These are phyloP conservation scores for Notospermus geniculatus DNA, from an alignment of 1,140 invertebrate genomes.

Conservation along the genomic window DNA sequence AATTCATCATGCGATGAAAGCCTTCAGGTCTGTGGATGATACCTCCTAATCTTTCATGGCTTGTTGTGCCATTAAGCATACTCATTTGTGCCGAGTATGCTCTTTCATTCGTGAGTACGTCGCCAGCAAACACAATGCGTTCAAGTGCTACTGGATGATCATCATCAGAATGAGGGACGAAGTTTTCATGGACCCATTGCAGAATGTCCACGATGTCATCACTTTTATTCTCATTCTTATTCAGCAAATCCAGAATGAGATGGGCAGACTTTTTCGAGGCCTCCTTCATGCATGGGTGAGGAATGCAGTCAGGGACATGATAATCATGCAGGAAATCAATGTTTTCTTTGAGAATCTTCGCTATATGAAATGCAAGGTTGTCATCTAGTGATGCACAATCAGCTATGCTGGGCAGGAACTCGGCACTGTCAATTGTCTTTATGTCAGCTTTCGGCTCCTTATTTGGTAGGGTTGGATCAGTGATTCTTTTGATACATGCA, in stretches of 20 bases:
- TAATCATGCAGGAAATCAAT: slow-evolving; percentile 8
- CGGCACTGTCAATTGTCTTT: not conserved
- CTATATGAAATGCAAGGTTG: slow-evolving; percentile 16
- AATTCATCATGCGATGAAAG: slow-evolving; percentile 27
- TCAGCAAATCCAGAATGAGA: slow-evolving; percentile 18
- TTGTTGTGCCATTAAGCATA: slow-evolving; percentile 19
- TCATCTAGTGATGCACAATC: slow-evolving; percentile 13
- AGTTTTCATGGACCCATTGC: slow-evolving; percentile 19
- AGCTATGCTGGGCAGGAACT: slow-evolving; percentile 17
- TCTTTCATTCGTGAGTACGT: slow-evolving; percentile 27
- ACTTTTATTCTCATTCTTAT: slow-evolving; percentile 27
- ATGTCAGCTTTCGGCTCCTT: slow-evolving; percentile 17
- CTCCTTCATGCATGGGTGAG: slow-evolving; percentile 18
- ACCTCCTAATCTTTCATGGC: slow-evolving; percentile 18
- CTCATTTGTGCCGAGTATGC: slow-evolving; percentile 26
- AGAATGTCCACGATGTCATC: slow-evolving; percentile 28
- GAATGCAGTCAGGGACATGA: slow-evolving; percentile 12
- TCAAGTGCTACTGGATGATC: slow-evolving; percentile 11
- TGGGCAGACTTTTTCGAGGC: slow-evolving; percentile 18
- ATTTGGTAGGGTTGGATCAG: slow-evolving; percentile 2
- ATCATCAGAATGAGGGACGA: slow-evolving; percentile 4
- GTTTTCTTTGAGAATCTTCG: slow-evolving; percentile 9
- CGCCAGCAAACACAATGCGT: slow-evolving; percentile 24
- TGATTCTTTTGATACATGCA: not conserved
- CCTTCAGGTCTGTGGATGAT: slow-evolving; percentile 26